Percentiles rank a stretch among this genome's conserved stretches.
Conservation (phyloP, 2,113 vertebrate species). For the Sapayoa aenigma region DNA sequence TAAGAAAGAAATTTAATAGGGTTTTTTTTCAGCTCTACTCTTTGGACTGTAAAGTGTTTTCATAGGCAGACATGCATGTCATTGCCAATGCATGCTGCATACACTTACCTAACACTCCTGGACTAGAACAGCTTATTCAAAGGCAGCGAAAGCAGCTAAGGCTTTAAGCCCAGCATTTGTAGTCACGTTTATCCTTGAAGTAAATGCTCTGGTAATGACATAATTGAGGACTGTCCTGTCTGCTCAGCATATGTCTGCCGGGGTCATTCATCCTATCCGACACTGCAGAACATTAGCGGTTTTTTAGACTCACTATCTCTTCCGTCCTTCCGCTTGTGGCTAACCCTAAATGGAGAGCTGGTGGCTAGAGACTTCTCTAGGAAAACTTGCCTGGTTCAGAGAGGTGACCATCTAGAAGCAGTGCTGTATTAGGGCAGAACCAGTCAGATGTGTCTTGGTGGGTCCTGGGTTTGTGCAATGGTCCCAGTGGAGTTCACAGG, state of each 20-base stretch:
- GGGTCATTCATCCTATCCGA: conserved; percentile 39
- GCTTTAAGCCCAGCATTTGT: not conserved
- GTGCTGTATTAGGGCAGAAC: not conserved
- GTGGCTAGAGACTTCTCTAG: not conserved
- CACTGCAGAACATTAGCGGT: conserved; percentile 4
- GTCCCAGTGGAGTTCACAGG: not conserved
- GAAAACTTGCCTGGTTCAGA: not conserved
- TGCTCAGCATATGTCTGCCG: conserved; percentile 26
- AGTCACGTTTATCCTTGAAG: conserved; percentile 35
- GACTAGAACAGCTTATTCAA: not conserved
- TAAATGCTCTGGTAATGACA: conserved; percentile 43
- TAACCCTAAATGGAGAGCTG: conserved; percentile 57
- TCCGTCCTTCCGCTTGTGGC: conserved; percentile 42
- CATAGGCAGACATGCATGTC: not conserved
- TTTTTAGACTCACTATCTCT: conserved; percentile 26
- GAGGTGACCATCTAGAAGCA: not conserved
- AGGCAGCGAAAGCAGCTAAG: not conserved
- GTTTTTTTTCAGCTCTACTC: not conserved
- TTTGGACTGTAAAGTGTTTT: not conserved
- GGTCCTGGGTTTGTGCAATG: not conserved
- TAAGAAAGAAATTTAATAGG: not conserved
- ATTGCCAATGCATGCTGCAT: not conserved
- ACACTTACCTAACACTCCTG: not conserved
- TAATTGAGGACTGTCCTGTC: conserved; percentile 35
- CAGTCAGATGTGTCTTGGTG: not conserved